Evolutionary conservation across 2,113 vertebrate species (phyloP).

Genomic region (Manacus vitellinus): DNA sequence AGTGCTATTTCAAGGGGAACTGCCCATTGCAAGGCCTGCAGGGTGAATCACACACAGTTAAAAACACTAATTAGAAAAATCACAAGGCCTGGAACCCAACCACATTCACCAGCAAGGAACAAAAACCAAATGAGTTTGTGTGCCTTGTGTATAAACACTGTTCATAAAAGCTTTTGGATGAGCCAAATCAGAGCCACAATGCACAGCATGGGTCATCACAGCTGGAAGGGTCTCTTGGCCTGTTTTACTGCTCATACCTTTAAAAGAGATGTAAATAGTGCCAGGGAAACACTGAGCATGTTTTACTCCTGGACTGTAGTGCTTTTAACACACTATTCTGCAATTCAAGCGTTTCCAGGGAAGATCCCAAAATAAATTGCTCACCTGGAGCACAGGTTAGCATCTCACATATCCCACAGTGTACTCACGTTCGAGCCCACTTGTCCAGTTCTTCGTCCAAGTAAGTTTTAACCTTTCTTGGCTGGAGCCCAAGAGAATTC

Average conservation of each 20-base stretch:
- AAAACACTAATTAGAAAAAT: not conserved
- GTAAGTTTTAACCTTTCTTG: slow-evolving; percentile 82
- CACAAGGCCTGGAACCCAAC: not conserved
- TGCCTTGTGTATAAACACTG: too few relatives aligned
- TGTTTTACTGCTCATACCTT: not conserved
- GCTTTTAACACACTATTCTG: not conserved
- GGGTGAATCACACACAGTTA: not conserved
- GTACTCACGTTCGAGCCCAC: slow-evolving; percentile 88
- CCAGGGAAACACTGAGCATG: not conserved
- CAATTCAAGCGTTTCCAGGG: not conserved
- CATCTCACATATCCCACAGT: not conserved
- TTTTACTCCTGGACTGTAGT: not conserved
- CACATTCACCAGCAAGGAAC: not conserved
- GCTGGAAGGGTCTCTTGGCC: not conserved
- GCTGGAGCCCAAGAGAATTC: slow-evolving; percentile 92
- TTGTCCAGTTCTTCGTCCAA: slow-evolving; percentile 91
- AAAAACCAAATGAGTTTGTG: not conserved
- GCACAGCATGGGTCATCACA: fast-evolving
- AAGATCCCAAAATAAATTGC: not conserved
- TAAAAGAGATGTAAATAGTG: not conserved
- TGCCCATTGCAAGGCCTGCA: not conserved
- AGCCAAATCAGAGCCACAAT: not conserved
- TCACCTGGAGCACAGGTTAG: not conserved
- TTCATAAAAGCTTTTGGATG: not conserved
- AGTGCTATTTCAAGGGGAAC: not conserved